These are phyloP conservation scores for Drosophila recens DNA, from an alignment of 2,888 invertebrate genomes.

Conservation along the genomic window DNA sequence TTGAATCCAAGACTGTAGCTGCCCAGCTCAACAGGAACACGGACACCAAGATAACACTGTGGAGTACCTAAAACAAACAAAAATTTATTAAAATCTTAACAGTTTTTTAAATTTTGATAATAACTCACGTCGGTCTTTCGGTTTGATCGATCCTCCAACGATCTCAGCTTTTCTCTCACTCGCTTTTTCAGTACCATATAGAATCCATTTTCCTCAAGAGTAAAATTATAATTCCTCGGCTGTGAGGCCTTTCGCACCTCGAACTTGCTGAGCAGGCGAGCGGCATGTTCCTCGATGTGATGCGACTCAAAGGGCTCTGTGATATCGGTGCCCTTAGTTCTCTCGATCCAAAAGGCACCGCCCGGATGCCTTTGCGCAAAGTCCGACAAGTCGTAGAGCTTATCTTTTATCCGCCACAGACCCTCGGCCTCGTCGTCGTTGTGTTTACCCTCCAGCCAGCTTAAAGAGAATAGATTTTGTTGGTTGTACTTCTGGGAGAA, in stretches of 20 bases:
- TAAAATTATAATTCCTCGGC: conserved; percentile 89
- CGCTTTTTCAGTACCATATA: conserved; percentile 89
- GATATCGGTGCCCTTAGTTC: conserved; percentile 91
- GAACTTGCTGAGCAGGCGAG: conserved; percentile 88
- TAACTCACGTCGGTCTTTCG: conserved; percentile 74
- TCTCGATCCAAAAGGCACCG: conserved; percentile 90
- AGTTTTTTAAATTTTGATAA: fast-evolving
- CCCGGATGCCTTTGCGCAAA: conserved; percentile 94
- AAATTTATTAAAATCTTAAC: neutral
- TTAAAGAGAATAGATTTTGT: conserved; percentile 35
- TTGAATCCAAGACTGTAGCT: conserved; percentile 75
- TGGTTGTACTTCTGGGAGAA: neutral
- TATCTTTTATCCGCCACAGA: conserved; percentile 91
- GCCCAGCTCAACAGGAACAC: conserved; percentile 76
- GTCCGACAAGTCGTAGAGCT: conserved; percentile 92
- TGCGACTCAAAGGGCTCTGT: conserved; percentile 92
- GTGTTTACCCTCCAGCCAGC: conserved; percentile 89
- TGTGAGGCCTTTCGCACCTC: conserved; percentile 87
- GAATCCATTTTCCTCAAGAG: conserved; percentile 90
- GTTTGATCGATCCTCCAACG: conserved; percentile 85
- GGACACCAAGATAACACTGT: conserved; percentile 55
- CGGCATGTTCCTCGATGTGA: conserved; percentile 88
- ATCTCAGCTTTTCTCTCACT: conserved; percentile 86
- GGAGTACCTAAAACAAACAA: conserved; percentile 58
- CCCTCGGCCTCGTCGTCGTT: conserved; percentile 90